Percentiles rank a stretch among this genome's conserved stretches.
Evolutionary conservation across 2,888 invertebrate species (phyloP).

Genomic region (Tinea semifulvella): DNA sequence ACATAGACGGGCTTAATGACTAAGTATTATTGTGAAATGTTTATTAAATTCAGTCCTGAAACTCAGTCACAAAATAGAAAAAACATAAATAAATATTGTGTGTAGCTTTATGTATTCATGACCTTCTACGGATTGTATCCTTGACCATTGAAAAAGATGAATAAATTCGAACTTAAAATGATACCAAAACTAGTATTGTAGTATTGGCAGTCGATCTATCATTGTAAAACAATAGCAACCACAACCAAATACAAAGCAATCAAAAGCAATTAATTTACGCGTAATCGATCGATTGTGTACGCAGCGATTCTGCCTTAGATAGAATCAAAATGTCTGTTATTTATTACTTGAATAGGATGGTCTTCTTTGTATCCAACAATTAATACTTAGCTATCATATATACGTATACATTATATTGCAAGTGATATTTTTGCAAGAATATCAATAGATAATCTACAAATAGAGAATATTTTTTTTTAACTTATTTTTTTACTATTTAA

Average conservation of each 20-base stretch:
- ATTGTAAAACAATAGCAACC: slow-evolving; percentile 26
- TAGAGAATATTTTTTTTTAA: too few species aligned
- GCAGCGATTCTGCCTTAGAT: background rate
- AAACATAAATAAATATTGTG: background rate
- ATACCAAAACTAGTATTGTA: background rate
- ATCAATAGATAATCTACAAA: too few species aligned
- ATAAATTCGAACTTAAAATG: slow-evolving; percentile 11
- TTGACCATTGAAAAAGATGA: slow-evolving; percentile 8
- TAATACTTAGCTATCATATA: too few species aligned
- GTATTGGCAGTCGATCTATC: background rate
- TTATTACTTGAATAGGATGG: background rate
- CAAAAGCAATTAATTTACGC: slow-evolving; percentile 39
- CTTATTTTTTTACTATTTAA: too few species aligned
- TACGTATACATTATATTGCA: background rate
- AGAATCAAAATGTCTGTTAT: background rate
- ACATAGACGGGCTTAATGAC: too few species aligned
- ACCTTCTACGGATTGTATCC: slow-evolving; percentile 18
- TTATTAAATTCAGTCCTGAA: too few species aligned
- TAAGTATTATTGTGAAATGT: too few species aligned
- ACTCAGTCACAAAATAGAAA: background rate
- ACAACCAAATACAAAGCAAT: slow-evolving; percentile 30
- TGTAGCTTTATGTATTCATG: slow-evolving; percentile 21
- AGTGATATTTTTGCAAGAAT: too few species aligned
- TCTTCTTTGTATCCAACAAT: too few species aligned
- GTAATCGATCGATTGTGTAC: slow-evolving; percentile 35